Evolutionary conservation across 2,113 vertebrate species (phyloP).

Genomic region (Ellobius talpinus): DNA sequence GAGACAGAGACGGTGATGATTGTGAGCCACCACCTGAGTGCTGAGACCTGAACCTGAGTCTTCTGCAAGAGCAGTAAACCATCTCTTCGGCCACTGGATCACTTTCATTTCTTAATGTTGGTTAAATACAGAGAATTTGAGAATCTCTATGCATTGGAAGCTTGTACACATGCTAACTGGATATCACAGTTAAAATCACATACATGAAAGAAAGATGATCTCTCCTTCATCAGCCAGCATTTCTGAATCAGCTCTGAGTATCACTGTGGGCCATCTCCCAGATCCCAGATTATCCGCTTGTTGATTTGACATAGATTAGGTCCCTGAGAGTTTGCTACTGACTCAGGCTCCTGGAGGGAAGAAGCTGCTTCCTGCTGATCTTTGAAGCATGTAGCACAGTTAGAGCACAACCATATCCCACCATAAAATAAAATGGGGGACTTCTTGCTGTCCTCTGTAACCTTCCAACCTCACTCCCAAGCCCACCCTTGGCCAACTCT

Average conservation of each 20-base stretch:
- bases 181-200: neutral
- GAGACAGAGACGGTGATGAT: neutral
- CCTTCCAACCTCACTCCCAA: neutral
- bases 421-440: neutral
- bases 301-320: conserved; percentile 16
- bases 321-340: conserved; percentile 27
- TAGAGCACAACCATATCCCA: neutral
- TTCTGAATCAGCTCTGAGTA: conserved; percentile 15
- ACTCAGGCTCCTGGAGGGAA: conserved; percentile 47
- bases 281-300: neutral
- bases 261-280: conserved; percentile 8
- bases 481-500: neutral
- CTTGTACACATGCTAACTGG: neutral
- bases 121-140: neutral
- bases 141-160: neutral
- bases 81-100: neutral
- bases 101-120: neutral
- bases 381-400: neutral
- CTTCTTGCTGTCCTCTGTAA: neutral
- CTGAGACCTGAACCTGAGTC: neutral
- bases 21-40: no score
- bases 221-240: neutral
- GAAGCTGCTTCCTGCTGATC: conserved; percentile 8
- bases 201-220: neutral
- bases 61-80: neutral